Conservation (phyloP, 2,888 invertebrate genomes). For the Ophion ellenae region DNA sequence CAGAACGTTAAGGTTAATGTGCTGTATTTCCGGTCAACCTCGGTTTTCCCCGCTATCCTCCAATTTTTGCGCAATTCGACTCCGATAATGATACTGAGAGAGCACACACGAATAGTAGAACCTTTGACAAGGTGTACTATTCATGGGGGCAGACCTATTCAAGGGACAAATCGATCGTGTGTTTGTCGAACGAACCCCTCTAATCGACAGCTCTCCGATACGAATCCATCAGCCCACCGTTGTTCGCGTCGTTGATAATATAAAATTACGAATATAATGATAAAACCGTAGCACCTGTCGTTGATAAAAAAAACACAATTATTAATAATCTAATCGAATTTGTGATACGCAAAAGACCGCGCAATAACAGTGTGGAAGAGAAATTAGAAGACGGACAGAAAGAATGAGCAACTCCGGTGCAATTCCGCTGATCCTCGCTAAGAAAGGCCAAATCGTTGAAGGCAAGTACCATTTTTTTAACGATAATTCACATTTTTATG, state of each 20-base stretch:
- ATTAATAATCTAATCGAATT: neutral
- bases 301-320: neutral
- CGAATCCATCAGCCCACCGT: constrained; percentile 11
- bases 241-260: constrained; percentile 4
- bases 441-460: constrained; percentile 78
- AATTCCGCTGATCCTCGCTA: constrained; percentile 80
- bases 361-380: constrained; percentile 39
- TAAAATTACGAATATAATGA: neutral
- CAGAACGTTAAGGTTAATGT: neutral
- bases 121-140: neutral
- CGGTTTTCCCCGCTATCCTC: constrained; percentile 15
- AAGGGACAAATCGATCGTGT: constrained; percentile 35
- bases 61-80: constrained; percentile 20
- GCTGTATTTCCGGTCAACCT: neutral
- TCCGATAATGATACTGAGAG: constrained; percentile 36
- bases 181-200: constrained; percentile 18
- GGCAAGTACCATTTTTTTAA: constrained; percentile 75
- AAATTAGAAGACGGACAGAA: constrained; percentile 8
- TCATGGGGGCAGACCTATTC: neutral
- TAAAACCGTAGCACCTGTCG: neutral
- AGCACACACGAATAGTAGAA: constrained; percentile 3
- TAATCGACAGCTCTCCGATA: neutral
- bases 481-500: neutral
- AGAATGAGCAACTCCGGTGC: constrained; percentile 80
- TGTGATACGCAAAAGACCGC: neutral